Percentiles rank a stretch among this genome's conserved stretches.
Conservation (phyloP, 2,888 invertebrate genomes). For the Scaptomyza caliginosa region DNA sequence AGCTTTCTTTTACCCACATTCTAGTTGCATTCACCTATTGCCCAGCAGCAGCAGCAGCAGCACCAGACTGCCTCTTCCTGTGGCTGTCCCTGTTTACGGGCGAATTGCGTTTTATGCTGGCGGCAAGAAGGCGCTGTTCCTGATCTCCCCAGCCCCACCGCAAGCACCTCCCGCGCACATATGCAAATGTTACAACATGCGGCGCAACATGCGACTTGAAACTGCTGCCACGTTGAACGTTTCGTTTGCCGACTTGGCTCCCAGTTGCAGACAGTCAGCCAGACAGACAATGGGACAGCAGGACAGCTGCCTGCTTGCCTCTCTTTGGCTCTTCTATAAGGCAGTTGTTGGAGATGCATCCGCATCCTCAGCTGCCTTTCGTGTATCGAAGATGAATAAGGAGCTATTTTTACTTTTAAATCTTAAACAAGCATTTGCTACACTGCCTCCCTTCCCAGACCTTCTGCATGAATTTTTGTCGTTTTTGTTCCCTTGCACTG, state of each 20-base stretch:
- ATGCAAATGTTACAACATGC: slow-evolving; percentile 76
- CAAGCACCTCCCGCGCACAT: slow-evolving; percentile 39
- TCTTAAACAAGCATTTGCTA: slow-evolving; percentile 59
- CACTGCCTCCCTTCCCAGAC: slow-evolving; percentile 1
- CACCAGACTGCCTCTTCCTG: slow-evolving; percentile 13
- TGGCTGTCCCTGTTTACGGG: slow-evolving; percentile 2
- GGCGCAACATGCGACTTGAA: slow-evolving; percentile 53
- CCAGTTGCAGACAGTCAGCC: slow-evolving; percentile 14
- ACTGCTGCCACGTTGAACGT: slow-evolving; percentile 45
- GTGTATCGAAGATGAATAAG: slow-evolving; percentile 82
- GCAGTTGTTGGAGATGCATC: slow-evolving; percentile 40
- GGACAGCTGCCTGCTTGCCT: slow-evolving; percentile 19
- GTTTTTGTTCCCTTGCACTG: slow-evolving; percentile 17
- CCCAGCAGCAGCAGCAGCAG: slow-evolving; percentile 9
- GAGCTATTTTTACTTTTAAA: slow-evolving; percentile 83
- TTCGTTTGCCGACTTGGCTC: slow-evolving; percentile 10
- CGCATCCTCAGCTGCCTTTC: slow-evolving; percentile 57
- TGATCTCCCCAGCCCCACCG: not conserved
- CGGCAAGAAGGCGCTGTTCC: slow-evolving; percentile 40
- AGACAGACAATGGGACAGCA: not conserved
- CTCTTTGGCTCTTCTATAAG: too few relatives aligned
- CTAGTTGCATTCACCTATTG: slow-evolving; percentile 38
- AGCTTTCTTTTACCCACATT: slow-evolving; percentile 7
- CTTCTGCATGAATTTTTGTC: slow-evolving; percentile 37
- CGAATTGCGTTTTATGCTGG: slow-evolving; percentile 46